phyloP scores from a whole-genome alignment of 1,140 invertebrate genomes.

The Pseudomyrmex flavicornis region DNA sequence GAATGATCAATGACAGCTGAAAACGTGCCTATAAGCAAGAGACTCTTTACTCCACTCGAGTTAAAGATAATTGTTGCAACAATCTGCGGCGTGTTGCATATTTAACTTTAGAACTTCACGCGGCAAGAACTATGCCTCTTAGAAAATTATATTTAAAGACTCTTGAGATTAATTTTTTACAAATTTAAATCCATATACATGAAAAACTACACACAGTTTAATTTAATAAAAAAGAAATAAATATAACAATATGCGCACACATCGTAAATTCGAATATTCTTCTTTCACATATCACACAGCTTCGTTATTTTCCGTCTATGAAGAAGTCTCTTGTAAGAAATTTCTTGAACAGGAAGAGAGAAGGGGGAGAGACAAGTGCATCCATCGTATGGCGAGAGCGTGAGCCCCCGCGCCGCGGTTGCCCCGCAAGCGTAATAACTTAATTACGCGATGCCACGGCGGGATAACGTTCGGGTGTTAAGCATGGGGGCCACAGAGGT shows the following conservation, averaged over 20 bases:
- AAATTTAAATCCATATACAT: too few relatives aligned
- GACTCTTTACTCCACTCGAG: slow-evolving; percentile 1
- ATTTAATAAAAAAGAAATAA: not conserved
- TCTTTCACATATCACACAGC: not conserved
- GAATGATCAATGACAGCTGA: slow-evolving; percentile 26
- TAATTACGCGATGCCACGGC: slow-evolving; percentile 74
- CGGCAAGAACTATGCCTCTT: too few relatives aligned
- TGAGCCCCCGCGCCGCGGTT: slow-evolving; percentile 56
- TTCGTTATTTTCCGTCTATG: not conserved
- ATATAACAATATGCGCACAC: not conserved
- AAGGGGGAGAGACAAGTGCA: not conserved
- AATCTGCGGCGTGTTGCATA: not conserved
- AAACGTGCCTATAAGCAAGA: not conserved
- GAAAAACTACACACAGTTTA: too few relatives aligned
- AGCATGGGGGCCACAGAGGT: slow-evolving; percentile 73
- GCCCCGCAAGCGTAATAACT: slow-evolving; percentile 73
- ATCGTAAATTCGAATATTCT: not conserved
- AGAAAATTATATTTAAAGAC: too few relatives aligned
- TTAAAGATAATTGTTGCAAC: not conserved
- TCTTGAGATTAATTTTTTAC: too few relatives aligned
- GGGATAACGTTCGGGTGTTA: slow-evolving; percentile 76
- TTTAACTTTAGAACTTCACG: not conserved
- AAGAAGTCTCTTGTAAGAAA: slow-evolving; percentile 10
- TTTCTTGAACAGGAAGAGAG: not conserved
- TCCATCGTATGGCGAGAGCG: slow-evolving; percentile 37